These are phyloP conservation scores for Hydrocynus forskahlii DNA, from an alignment of 2,797 vertebrate genomes.

Conservation along the genomic window DNA sequence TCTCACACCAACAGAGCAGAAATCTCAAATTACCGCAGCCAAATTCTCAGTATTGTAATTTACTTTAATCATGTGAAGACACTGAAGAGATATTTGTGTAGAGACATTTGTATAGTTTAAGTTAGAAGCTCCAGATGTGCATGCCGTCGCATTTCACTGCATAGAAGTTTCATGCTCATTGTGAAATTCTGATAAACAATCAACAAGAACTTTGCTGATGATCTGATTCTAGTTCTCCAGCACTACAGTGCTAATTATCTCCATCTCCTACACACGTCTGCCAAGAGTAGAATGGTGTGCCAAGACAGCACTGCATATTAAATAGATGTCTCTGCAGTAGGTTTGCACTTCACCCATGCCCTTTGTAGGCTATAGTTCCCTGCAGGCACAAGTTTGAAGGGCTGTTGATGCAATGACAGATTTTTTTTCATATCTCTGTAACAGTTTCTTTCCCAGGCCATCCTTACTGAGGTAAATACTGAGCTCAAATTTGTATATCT, in stretches of 20 bases:
- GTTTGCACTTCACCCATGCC: constrained; percentile 10
- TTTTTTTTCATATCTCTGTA: neutral
- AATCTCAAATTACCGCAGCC: no score
- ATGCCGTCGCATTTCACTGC: neutral
- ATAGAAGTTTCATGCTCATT: neutral
- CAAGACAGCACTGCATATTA: constrained; percentile 15
- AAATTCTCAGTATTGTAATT: no score
- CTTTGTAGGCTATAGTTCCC: neutral
- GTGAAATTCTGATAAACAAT: neutral
- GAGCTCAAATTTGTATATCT: neutral
- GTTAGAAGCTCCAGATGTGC: neutral
- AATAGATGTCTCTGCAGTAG: constrained; percentile 16
- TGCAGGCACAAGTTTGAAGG: neutral
- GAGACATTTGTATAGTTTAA: no score
- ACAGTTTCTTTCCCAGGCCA: neutral
- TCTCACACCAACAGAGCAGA: no score
- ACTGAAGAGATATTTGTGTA: no score
- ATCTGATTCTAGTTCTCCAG: neutral
- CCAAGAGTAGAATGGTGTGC: constrained; percentile 10
- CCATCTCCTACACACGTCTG: neutral
- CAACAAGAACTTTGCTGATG: neutral
- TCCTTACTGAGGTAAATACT: neutral
- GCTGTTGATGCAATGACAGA: neutral
- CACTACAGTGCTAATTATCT: constrained; percentile 1
- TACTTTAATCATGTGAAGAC: no score